These are phyloP conservation scores for Microcebus ravelobensis DNA, from an alignment of 2,113 vertebrate genomes.

Conservation along the genomic window DNA sequence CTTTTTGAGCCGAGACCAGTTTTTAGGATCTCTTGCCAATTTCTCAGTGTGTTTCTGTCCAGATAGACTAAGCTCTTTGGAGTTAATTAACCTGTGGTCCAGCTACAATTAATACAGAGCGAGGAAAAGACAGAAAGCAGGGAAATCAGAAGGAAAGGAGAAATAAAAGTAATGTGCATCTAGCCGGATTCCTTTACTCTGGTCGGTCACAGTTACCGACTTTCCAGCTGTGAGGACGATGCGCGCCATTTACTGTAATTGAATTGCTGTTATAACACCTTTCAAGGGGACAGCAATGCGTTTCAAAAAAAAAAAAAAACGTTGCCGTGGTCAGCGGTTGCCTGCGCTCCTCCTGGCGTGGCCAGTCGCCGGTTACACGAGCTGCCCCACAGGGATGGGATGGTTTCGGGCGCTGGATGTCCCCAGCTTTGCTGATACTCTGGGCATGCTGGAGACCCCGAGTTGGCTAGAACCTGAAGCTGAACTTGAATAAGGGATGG, in stretches of 20 bases:
- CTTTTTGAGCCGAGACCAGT: slow-evolving; percentile 68
- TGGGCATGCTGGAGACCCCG: accelerated
- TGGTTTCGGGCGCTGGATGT: neutral
- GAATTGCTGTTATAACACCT: slow-evolving; percentile 88
- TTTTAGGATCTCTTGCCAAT: slow-evolving; percentile 80
- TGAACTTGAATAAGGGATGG: neutral
- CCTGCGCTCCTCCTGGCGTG: neutral
- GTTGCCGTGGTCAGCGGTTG: slow-evolving; percentile 41
- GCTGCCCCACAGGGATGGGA: neutral
- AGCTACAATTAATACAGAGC: slow-evolving; percentile 19
- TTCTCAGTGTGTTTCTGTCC: slow-evolving; percentile 84
- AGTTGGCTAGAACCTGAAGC: neutral
- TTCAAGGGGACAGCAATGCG: slow-evolving; percentile 78
- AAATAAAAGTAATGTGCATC: slow-evolving; percentile 42
- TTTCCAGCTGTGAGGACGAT: slow-evolving; percentile 83
- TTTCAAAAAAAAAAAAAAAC: slow-evolving; percentile 79
- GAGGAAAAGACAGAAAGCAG: neutral
- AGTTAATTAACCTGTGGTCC: slow-evolving; percentile 86
- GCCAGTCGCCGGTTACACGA: neutral
- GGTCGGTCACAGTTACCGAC: slow-evolving; percentile 81
- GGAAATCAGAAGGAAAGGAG: neutral
- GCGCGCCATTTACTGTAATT: slow-evolving; percentile 85
- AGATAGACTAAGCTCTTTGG: slow-evolving; percentile 84
- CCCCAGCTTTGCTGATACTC: neutral
- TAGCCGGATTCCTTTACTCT: slow-evolving; percentile 78